Percentiles rank a stretch among this genome's conserved stretches.
These are phyloP conservation scores for Ictalurus punctatus DNA, from an alignment of 2,113 vertebrate species.

Conservation along the genomic window DNA sequence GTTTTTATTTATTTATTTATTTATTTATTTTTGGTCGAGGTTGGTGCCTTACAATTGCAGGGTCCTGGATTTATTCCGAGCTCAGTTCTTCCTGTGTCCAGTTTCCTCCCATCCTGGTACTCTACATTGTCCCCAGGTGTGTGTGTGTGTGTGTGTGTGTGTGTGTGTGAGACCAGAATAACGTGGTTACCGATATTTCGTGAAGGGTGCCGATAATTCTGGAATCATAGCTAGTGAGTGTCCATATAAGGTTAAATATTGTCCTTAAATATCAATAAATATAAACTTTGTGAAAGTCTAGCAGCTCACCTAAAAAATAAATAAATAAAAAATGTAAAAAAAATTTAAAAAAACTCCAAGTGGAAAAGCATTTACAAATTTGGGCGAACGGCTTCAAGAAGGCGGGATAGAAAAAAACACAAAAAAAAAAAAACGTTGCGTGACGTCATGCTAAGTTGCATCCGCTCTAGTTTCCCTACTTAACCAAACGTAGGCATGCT, in stretches of 20 bases:
- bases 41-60: background rate
- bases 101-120: background rate
- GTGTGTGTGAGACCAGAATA: background rate
- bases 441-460: background rate
- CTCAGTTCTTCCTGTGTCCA: background rate
- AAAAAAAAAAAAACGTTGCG: no score
- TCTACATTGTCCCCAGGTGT: background rate
- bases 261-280: background rate
- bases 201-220: background rate
- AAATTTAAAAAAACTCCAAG: background rate
- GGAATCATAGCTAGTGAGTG: background rate
- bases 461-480: background rate
- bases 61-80: background rate
- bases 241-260: background rate
- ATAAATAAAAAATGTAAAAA: no score
- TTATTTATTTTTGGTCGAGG: background rate
- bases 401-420: background rate
- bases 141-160: background rate
- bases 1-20: background rate
- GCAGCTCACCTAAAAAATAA: background rate
- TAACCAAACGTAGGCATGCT: background rate
- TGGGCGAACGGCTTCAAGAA: background rate
- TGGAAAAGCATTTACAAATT: background rate
- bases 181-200: background rate
- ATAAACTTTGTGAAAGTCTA: background rate